These are phyloP conservation scores for Aspidoscelis tigris DNA, from an alignment of 2,113 vertebrate genomes.

Conservation along the genomic window DNA sequence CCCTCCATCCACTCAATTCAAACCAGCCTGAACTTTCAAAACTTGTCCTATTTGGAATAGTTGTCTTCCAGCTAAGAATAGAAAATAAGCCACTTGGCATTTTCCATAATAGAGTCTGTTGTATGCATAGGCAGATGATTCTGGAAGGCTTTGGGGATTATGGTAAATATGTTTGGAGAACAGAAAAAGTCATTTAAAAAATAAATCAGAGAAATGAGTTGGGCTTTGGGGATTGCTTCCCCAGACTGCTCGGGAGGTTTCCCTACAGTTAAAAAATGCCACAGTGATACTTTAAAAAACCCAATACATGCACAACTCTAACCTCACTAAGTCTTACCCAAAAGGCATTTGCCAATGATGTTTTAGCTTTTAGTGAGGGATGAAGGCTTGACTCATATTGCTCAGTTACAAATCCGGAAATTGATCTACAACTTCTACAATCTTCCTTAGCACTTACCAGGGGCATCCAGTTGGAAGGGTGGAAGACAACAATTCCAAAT, in stretches of 20 bases:
- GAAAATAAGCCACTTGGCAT: slow-evolving; percentile 28
- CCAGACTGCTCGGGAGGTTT: not conserved
- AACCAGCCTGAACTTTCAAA: slow-evolving; percentile 28
- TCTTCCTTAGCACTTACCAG: not conserved
- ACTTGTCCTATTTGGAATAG: slow-evolving; percentile 23
- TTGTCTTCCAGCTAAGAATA: slow-evolving; percentile 24
- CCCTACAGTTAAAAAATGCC: slow-evolving; percentile 9
- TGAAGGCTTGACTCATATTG: not conserved
- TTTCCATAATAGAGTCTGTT: slow-evolving; percentile 5
- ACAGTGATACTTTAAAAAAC: not conserved
- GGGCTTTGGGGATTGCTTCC: slow-evolving; percentile 16
- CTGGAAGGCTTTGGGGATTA: slow-evolving; percentile 28
- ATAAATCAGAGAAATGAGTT: slow-evolving; percentile 22
- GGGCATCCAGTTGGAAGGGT: too few relatives aligned
- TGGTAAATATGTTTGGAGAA: slow-evolving; percentile 23
- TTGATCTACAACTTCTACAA: not conserved
- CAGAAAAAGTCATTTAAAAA: slow-evolving; percentile 15
- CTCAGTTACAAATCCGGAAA: not conserved
- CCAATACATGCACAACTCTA: too few relatives aligned
- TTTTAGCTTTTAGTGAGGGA: not conserved
- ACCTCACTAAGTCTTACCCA: not conserved
- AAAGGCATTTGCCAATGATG: not conserved
- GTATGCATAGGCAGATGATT: not conserved
- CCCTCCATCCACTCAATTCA: not conserved
- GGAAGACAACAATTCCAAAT: too few relatives aligned